A percentile compares a stretch with the other conserved stretches of the same genome.
These are phyloP conservation scores for Odocoileus virginianus DNA, from an alignment of 2,113 vertebrate genomes.

Conservation along the genomic window DNA sequence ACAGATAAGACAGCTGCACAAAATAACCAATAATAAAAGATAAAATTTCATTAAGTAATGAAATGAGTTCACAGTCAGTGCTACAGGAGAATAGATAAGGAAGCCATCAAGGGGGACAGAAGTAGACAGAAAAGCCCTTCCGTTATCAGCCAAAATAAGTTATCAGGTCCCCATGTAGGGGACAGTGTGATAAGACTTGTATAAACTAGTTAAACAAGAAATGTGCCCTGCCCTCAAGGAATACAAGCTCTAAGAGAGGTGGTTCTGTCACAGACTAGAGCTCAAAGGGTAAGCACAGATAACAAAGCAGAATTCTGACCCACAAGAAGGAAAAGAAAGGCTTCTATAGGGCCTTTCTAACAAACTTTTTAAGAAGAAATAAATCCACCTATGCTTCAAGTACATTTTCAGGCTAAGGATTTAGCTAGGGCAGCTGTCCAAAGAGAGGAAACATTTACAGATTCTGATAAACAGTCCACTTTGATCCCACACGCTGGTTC, in stretches of 20 bases:
- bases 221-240: conserved; percentile 15
- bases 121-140: conserved; percentile 19
- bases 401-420: neutral
- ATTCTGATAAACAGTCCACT: neutral
- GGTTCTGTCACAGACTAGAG: neutral
- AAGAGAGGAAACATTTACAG: conserved; percentile 2
- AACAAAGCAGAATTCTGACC: neutral
- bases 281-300: neutral
- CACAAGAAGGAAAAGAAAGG: neutral
- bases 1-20: neutral
- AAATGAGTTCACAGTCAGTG: conserved; percentile 39
- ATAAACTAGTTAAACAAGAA: conserved; percentile 33
- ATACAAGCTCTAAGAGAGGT: neutral
- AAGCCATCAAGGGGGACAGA: conserved; percentile 8
- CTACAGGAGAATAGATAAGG: conserved; percentile 30
- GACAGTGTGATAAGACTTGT: neutral
- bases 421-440: neutral
- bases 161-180: neutral
- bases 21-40: conserved; percentile 39
- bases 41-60: conserved; percentile 52
- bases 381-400: neutral
- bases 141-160: conserved; percentile 41
- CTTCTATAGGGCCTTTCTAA: neutral
- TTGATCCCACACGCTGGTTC: neutral
- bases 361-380: neutral